These are phyloP conservation scores for Aspiorhynchus laticeps DNA, from an alignment of 2,113 vertebrate species.

Conservation along the genomic window DNA sequence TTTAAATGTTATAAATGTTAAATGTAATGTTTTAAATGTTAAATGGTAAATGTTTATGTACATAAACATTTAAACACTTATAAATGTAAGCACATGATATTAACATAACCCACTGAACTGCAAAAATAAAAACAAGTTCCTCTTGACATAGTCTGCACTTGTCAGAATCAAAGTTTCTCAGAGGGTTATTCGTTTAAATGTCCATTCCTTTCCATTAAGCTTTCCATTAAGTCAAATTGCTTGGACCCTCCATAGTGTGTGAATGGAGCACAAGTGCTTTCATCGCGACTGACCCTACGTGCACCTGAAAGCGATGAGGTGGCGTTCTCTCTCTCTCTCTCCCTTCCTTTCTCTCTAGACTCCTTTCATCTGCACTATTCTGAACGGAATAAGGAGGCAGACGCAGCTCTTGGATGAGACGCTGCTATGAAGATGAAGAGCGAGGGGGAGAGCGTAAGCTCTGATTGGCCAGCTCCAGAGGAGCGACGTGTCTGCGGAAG, in stretches of 20 bases:
- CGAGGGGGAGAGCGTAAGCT: slow-evolving; percentile 15
- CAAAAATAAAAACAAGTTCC: background rate
- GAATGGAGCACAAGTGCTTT: slow-evolving; percentile 21
- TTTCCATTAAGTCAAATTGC: background rate
- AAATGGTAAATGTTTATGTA: background rate
- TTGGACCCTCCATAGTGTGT: background rate
- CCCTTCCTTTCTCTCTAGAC: slow-evolving; percentile 9
- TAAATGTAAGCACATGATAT: background rate
- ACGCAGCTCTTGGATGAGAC: slow-evolving; percentile 56
- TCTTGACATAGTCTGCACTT: background rate
- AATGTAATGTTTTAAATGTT: no score
- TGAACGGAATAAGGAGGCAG: slow-evolving; percentile 37
- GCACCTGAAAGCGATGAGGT: slow-evolving; percentile 72
- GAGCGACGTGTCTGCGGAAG: slow-evolving; percentile 77
- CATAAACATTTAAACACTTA: background rate
- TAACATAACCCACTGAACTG: background rate
- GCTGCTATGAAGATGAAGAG: slow-evolving; percentile 38
- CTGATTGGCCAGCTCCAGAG: slow-evolving; percentile 52
- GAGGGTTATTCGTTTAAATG: background rate
- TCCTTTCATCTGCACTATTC: slow-evolving; percentile 50
- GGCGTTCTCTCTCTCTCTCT: slow-evolving; percentile 63
- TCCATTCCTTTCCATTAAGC: background rate
- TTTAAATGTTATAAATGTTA: no score
- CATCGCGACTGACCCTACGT: slow-evolving; percentile 27
- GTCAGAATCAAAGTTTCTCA: background rate